Conservation (phyloP, 2,797 vertebrate genomes). For the Melanotaenia boesemani region DNA sequence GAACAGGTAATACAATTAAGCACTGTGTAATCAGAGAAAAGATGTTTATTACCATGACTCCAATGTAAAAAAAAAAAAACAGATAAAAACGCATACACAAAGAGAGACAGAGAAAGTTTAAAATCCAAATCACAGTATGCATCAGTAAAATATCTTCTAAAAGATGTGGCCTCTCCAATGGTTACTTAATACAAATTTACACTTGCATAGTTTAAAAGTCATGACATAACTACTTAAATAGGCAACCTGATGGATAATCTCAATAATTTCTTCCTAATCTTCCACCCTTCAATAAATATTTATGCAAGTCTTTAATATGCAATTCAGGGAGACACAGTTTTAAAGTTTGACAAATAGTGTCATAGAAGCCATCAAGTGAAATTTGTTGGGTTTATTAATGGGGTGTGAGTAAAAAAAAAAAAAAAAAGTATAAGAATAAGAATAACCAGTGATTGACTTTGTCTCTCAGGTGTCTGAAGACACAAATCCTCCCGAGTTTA, state of each 20-base stretch:
- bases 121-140: constrained; percentile 38
- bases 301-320: constrained; percentile 40
- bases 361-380: constrained; percentile 25
- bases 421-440: constrained; percentile 6
- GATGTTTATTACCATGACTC: constrained; percentile 63
- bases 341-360: constrained; percentile 10
- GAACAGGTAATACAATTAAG: constrained; percentile 58
- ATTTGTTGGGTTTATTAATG: constrained; percentile 15
- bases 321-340: constrained; percentile 23
- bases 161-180: constrained; percentile 12
- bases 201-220: constrained; percentile 21
- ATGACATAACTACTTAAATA: constrained; percentile 11
- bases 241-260: not conserved
- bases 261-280: constrained; percentile 9
- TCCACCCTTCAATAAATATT: constrained; percentile 49
- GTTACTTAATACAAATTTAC: constrained; percentile 21
- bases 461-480: constrained; percentile 47
- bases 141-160: constrained; percentile 26
- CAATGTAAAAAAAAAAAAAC: constrained; percentile 37
- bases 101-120: constrained; percentile 20
- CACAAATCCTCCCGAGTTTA: constrained; percentile 45
- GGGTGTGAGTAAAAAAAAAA: constrained; percentile 23
- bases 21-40: constrained; percentile 50
- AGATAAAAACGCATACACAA: constrained; percentile 5
- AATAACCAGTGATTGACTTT: constrained; percentile 36